phyloP scores from a whole-genome alignment of 1,140 invertebrate genomes.

The Pseudomyrmex sp. region DNA sequence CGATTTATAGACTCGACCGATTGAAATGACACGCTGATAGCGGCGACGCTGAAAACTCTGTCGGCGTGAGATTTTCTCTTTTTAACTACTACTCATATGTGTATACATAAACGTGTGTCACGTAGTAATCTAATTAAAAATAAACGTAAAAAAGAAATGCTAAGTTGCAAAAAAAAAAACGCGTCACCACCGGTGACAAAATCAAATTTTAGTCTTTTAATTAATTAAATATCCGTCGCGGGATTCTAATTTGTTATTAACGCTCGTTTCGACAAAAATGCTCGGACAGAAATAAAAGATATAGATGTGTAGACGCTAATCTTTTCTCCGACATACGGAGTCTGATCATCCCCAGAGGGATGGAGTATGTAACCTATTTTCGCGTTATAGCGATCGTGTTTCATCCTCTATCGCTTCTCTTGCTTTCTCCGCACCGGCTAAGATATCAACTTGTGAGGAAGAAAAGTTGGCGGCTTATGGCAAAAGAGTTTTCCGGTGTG shows the following conservation, averaged over 20 bases:
- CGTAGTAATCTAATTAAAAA: background rate
- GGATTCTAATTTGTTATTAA: no score
- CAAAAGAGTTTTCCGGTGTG: background rate
- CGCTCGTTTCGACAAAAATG: no score
- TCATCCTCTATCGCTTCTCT: slow-evolving; percentile 22
- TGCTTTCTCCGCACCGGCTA: slow-evolving; percentile 21
- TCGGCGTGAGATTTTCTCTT: background rate
- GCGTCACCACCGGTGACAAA: no score
- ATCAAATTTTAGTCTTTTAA: no score
- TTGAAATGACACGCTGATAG: slow-evolving; percentile 13
- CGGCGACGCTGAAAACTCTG: background rate
- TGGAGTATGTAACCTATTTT: slow-evolving; percentile 25
- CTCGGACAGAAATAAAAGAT: no score
- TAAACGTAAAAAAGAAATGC: background rate
- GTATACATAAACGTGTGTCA: no score
- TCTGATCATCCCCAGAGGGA: background rate
- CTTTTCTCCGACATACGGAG: no score
- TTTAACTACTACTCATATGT: background rate
- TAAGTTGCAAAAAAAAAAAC: background rate
- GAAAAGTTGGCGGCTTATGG: slow-evolving; percentile 19
- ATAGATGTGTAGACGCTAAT: no score
- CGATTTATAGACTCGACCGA: slow-evolving; percentile 33
- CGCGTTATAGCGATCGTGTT: slow-evolving; percentile 28
- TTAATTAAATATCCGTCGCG: no score
- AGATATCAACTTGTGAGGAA: slow-evolving; percentile 43